Conservation (phyloP, 2,888 invertebrate genomes). For the Choreutis nemorana region DNA sequence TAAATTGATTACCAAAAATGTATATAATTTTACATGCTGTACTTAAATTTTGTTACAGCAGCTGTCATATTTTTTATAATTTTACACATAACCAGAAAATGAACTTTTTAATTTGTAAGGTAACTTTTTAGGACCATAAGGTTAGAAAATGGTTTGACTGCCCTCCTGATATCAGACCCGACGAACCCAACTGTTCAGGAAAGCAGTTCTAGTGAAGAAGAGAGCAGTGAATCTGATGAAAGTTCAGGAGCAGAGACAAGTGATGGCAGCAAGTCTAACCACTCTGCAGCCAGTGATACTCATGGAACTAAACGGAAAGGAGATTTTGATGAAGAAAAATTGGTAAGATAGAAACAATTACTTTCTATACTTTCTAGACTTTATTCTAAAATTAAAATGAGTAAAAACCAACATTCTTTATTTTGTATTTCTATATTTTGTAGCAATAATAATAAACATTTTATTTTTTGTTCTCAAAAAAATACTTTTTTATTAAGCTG, state of each 20-base stretch:
- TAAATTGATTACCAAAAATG: constrained; percentile 14
- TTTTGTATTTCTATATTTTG: too few relatives aligned
- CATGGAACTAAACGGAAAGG: constrained; percentile 29
- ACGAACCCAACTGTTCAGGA: constrained; percentile 25
- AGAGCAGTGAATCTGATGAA: constrained; percentile 32
- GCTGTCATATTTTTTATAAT: background rate
- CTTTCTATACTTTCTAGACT: constrained; percentile 3
- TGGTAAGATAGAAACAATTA: constrained; percentile 27
- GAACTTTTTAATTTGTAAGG: too few relatives aligned
- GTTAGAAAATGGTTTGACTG: constrained; percentile 75
- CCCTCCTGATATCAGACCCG: constrained; percentile 75
- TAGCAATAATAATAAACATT: too few relatives aligned
- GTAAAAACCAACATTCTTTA: too few relatives aligned
- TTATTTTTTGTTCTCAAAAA: too few relatives aligned
- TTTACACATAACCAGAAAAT: background rate
- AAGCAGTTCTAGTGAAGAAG: constrained; percentile 35
- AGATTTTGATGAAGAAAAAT: constrained; percentile 53
- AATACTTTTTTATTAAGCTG: too few relatives aligned
- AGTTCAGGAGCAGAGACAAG: constrained; percentile 46
- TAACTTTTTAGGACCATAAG: constrained; percentile 63
- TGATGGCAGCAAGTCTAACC: constrained; percentile 37
- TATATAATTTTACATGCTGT: constrained; percentile 5
- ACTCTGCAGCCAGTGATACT: constrained; percentile 40
- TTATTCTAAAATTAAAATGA: too few relatives aligned
- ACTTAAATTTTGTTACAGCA: background rate